Percentiles rank a stretch among this genome's conserved stretches.
Conservation (phyloP, 2,888 invertebrate genomes). For the Chrysina gloriosa region DNA sequence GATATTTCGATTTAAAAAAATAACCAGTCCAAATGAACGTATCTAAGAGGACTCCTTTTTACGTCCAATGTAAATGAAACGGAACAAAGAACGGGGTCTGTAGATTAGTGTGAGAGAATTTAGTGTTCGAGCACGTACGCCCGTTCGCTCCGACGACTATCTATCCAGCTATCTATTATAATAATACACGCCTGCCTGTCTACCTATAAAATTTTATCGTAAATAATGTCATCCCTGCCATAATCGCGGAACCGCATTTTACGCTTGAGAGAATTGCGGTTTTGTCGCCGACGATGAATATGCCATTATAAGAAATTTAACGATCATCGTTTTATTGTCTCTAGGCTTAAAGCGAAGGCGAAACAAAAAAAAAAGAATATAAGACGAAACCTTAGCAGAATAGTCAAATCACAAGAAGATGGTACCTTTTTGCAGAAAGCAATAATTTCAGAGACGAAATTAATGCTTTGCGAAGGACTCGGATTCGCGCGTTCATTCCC, state of each 20-base stretch:
- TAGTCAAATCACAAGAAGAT: too few species aligned
- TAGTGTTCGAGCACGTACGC: constrained; percentile 19
- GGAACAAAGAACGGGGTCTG: constrained; percentile 5
- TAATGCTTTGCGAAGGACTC: too few species aligned
- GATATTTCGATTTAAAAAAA: neutral
- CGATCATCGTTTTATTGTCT: too few species aligned
- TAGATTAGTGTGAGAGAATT: constrained; percentile 9
- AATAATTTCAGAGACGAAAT: too few species aligned
- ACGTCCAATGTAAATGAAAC: constrained; percentile 2
- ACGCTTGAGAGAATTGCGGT: neutral
- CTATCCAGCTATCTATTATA: constrained; percentile 11
- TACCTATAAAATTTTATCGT: neutral
- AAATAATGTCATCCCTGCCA: constrained; percentile 9
- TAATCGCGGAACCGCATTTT: neutral
- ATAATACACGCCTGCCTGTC: constrained; percentile 5
- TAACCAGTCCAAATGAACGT: neutral
- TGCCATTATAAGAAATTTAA: too few species aligned
- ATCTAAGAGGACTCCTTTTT: neutral
- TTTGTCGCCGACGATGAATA: too few species aligned
- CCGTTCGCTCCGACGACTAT: neutral
- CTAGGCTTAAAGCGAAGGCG: too few species aligned
- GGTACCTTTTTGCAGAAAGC: too few species aligned
- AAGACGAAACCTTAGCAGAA: too few species aligned
- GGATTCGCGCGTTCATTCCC: too few species aligned
- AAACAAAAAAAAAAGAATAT: too few species aligned